phyloP scores from a whole-genome alignment of 2,888 invertebrate species.

The Drosophila nr. medialis region DNA sequence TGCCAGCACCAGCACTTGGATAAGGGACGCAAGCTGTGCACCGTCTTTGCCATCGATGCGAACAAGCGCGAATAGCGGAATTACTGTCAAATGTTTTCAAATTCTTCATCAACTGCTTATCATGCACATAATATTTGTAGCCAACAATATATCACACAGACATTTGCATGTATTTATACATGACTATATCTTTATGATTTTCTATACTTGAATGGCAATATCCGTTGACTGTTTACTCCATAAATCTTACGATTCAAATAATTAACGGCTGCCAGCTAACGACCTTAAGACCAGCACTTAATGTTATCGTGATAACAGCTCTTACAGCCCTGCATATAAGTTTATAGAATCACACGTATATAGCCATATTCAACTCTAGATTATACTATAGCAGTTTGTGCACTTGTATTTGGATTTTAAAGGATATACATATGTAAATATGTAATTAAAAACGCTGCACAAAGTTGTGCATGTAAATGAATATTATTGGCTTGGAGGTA shows the following conservation, averaged over 20 bases:
- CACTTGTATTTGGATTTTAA: not conserved
- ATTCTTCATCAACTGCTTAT: not conserved
- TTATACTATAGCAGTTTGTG: not conserved
- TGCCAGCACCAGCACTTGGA: not conserved
- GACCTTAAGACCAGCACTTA: too few species aligned
- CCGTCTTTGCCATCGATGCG: not conserved
- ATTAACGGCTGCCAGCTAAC: conserved; percentile 37
- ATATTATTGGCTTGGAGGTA: not conserved
- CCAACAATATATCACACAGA: not conserved
- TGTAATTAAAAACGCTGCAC: too few species aligned
- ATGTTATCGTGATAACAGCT: conserved; percentile 4
- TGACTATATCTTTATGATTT: not conserved
- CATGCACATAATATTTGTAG: not conserved
- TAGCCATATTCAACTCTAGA: not conserved
- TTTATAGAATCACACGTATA: not conserved
- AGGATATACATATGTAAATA: not conserved
- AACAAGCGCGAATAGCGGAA: not conserved
- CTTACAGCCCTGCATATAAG: not conserved
- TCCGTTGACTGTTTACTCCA: conserved; percentile 37
- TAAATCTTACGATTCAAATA: conserved; percentile 57
- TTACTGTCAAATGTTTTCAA: not conserved
- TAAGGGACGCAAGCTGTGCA: not conserved
- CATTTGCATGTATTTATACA: not conserved
- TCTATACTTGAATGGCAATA: conserved; percentile 1
- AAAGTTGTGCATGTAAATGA: not conserved